These are phyloP conservation scores for Uropsilus gracilis DNA, from an alignment of 2,113 vertebrate species.

Conservation along the genomic window DNA sequence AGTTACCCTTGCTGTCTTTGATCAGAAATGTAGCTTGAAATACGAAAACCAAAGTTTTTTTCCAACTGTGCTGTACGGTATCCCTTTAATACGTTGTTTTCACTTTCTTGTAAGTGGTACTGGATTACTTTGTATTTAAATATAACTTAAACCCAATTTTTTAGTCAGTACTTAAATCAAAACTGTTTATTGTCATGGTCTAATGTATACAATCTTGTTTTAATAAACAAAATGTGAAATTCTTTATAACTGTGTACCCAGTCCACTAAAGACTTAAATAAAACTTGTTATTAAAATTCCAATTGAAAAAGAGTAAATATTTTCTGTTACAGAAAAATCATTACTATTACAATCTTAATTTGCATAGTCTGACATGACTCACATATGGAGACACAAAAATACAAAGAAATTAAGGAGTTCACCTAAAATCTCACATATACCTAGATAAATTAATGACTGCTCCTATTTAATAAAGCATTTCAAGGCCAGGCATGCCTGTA, in stretches of 20 bases:
- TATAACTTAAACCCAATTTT: constrained; percentile 45
- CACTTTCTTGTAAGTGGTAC: background rate
- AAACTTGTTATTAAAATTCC: constrained; percentile 8
- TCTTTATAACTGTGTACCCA: background rate
- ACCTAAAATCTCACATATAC: background rate
- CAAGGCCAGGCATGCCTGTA: background rate
- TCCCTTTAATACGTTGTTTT: background rate
- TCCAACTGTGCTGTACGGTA: background rate
- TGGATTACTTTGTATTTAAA: constrained; percentile 37
- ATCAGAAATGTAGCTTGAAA: background rate
- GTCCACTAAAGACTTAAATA: background rate
- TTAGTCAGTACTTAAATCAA: constrained; percentile 34
- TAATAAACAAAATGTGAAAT: background rate
- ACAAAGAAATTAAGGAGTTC: constrained; percentile 20
- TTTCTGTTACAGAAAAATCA: background rate
- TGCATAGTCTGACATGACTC: background rate
- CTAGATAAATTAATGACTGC: background rate
- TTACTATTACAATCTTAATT: constrained; percentile 9
- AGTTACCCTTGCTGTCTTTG: background rate
- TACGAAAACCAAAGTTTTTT: background rate
- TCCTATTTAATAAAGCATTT: constrained; percentile 43
- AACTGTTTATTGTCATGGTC: background rate
- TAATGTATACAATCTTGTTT: background rate
- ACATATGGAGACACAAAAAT: background rate
- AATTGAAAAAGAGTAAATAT: background rate